Percentiles rank a stretch among this genome's conserved stretches.
Conservation (phyloP, 2,113 vertebrate genomes). For the Saccopteryx leptura region DNA sequence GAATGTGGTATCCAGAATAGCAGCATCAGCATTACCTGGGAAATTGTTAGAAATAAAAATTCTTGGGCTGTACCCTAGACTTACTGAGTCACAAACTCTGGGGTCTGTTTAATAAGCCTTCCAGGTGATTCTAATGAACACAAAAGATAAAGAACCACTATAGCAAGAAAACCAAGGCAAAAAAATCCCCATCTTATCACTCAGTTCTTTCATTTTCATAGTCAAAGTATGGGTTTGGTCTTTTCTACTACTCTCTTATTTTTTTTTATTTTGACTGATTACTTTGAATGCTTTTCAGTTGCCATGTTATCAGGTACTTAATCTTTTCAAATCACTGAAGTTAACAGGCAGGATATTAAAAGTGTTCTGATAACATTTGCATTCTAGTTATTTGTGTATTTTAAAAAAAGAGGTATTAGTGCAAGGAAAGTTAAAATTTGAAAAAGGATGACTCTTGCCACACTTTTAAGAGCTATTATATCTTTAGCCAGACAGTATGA, state of each 20-base stretch:
- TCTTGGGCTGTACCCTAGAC: background rate
- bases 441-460: constrained; percentile 24
- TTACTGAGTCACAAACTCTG: background rate
- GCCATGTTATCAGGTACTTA: background rate
- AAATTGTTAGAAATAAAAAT: constrained; percentile 38
- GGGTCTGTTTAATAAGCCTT: background rate
- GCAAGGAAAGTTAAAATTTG: constrained; percentile 31
- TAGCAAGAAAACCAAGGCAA: constrained; percentile 31
- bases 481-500: background rate
- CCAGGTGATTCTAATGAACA: background rate
- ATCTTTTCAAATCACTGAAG: background rate
- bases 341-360: background rate
- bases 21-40: background rate
- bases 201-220: constrained; percentile 21
- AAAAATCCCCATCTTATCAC: constrained; percentile 3
- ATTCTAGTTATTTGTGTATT: background rate
- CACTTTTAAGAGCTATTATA: background rate
- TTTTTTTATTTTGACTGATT: background rate
- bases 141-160: background rate
- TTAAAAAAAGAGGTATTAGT: constrained; percentile 8
- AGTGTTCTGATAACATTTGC: constrained; percentile 26
- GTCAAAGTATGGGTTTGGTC: background rate
- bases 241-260: background rate
- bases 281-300: constrained; percentile 33
- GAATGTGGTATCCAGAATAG: background rate